phyloP scores from a whole-genome alignment of 1,140 invertebrate genomes.

The Schlechtendalia chinensis region DNA sequence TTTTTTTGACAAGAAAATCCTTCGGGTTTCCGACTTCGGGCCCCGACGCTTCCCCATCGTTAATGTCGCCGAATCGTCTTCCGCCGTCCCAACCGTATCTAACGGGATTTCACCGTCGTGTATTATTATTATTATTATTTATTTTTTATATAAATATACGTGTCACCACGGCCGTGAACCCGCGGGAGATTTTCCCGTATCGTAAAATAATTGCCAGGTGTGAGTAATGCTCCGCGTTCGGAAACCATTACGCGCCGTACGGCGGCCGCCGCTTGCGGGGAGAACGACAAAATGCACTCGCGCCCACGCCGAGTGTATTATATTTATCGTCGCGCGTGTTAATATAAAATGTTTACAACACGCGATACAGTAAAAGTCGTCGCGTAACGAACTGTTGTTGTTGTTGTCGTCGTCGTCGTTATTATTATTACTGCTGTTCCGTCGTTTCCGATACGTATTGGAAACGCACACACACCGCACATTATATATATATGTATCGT shows the following conservation, averaged over 20 bases:
- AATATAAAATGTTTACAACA: not conserved
- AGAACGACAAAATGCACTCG: slow-evolving; percentile 20
- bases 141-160: not conserved
- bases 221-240: not conserved
- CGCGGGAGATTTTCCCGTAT: too few relatives aligned
- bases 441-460: too few relatives aligned
- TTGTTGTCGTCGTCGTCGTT: not conserved
- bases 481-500: too few relatives aligned
- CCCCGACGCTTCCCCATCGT: not conserved
- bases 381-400: too few relatives aligned
- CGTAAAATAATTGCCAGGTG: slow-evolving; percentile 1
- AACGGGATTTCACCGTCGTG: too few relatives aligned
- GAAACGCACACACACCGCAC: too few relatives aligned
- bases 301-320: not conserved
- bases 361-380: not conserved
- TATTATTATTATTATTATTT: not conserved
- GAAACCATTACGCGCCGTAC: not conserved
- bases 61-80: slow-evolving; percentile 18
- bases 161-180: too few relatives aligned
- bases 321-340: not conserved
- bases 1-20: slow-evolving; percentile 37
- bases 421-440: not conserved
- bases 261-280: not conserved
- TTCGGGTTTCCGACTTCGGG: not conserved
- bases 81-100: too few relatives aligned